phyloP scores from a whole-genome alignment of 2,888 invertebrate genomes.

The Rhagium mordax region DNA sequence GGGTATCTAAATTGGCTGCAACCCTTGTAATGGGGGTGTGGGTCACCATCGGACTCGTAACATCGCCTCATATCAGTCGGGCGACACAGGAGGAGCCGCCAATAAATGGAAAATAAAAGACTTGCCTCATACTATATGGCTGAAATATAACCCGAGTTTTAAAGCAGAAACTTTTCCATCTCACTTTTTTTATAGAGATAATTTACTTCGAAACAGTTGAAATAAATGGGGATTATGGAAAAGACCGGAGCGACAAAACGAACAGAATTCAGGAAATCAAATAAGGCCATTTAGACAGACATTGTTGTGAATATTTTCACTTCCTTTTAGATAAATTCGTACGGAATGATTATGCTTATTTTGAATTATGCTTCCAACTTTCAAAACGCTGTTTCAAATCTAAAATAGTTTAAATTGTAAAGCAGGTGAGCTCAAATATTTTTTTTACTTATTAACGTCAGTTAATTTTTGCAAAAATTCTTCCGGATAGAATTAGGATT shows the following conservation, averaged over 20 bases:
- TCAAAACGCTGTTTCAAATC: too few species aligned
- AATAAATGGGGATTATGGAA: constrained; percentile 29
- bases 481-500: too few species aligned
- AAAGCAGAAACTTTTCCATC: constrained; percentile 38
- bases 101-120: constrained; percentile 58
- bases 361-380: not conserved
- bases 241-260: constrained; percentile 7
- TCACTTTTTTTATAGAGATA: constrained; percentile 42
- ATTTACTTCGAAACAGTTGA: constrained; percentile 46
- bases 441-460: too few species aligned
- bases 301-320: not conserved
- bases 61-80: constrained; percentile 53
- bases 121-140: constrained; percentile 38
- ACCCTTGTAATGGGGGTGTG: constrained; percentile 54
- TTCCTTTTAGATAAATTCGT: not conserved
- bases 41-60: constrained; percentile 54
- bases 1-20: constrained; percentile 56
- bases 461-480: too few species aligned
- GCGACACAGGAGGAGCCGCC: constrained; percentile 51
- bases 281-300: not conserved
- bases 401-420: too few species aligned
- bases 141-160: constrained; percentile 41
- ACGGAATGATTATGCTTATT: not conserved
- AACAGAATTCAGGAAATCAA: constrained; percentile 19
- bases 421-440: too few species aligned